phyloP scores from a whole-genome alignment of 2,888 invertebrate genomes.

The Drosophila testacea region DNA sequence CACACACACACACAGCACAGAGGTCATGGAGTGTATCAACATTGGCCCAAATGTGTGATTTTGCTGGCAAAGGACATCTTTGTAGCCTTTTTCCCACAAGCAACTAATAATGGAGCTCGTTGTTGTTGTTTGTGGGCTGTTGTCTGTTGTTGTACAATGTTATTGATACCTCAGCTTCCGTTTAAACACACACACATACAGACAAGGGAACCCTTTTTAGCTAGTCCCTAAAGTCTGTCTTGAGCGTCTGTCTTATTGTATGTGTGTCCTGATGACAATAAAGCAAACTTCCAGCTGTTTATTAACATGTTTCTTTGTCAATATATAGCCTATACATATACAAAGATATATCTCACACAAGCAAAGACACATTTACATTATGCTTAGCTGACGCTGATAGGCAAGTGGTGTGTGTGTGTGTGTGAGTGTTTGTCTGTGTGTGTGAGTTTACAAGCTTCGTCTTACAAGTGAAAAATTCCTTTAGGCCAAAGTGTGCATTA shows the following conservation, averaged over 20 bases:
- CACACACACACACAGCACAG: conserved; percentile 1
- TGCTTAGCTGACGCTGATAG: conserved; percentile 63
- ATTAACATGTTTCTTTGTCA: conserved; percentile 78
- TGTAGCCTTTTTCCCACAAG: conserved; percentile 59
- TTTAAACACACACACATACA: conserved; percentile 35
- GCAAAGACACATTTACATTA: conserved; percentile 28
- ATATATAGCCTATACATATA: conserved; percentile 43
- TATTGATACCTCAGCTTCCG: conserved; percentile 75
- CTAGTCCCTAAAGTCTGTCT: conserved; percentile 61
- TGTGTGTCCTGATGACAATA: conserved; percentile 67
- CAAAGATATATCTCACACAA: conserved; percentile 29
- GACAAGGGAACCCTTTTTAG: conserved; percentile 67
- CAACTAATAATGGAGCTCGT: conserved; percentile 54
- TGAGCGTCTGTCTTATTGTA: conserved; percentile 22
- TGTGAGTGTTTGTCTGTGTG: conserved; percentile 25
- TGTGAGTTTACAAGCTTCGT: conserved; percentile 58
- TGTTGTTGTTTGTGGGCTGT: conserved; percentile 27
- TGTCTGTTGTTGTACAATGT: conserved; percentile 62
- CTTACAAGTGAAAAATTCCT: conserved; percentile 80
- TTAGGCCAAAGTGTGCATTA: conserved; percentile 81
- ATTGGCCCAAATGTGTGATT: conserved; percentile 32
- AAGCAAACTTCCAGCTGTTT: conserved; percentile 80
- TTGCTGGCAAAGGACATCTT: conserved; percentile 46
- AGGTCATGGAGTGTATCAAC: conserved; percentile 22
- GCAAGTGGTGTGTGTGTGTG: conserved; percentile 22